Conservation (phyloP, 2,888 invertebrate species). For the Drosophila ochracea region DNA sequence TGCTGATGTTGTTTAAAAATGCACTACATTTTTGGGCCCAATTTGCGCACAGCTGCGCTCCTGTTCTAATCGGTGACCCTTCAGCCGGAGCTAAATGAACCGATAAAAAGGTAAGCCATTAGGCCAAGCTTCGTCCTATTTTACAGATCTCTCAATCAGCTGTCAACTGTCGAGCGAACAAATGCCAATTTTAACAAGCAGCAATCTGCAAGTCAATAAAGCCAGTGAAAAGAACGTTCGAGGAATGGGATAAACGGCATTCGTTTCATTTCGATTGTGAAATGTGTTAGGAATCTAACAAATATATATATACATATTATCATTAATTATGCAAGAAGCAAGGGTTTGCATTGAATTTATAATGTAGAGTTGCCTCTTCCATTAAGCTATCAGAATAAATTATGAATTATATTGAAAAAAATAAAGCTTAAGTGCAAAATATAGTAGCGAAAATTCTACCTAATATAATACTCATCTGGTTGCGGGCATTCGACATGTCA, state of each 20-base stretch:
- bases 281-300: conserved; percentile 12
- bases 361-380: not conserved
- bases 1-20: conserved; percentile 1
- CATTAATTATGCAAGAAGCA: conserved; percentile 22
- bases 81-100: conserved; percentile 56
- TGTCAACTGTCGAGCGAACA: conserved; percentile 61
- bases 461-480: not conserved
- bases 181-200: conserved; percentile 54
- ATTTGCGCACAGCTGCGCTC: conserved; percentile 14
- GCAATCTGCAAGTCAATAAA: conserved; percentile 60
- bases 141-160: conserved; percentile 66
- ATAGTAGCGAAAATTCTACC: not conserved
- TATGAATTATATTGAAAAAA: not conserved
- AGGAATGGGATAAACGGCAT: not conserved
- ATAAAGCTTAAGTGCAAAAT: not conserved
- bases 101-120: conserved; percentile 65
- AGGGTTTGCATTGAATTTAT: not conserved
- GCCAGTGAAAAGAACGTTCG: not conserved
- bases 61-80: conserved; percentile 42
- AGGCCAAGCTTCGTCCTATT: conserved; percentile 34
- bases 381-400: not conserved
- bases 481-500: not conserved
- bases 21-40: not conserved
- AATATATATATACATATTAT: conserved; percentile 17
- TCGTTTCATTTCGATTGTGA: not conserved